A percentile compares a stretch with the other conserved stretches of the same genome.
Conservation (phyloP, 2,113 vertebrate genomes). For the Chaetura pelagica region DNA sequence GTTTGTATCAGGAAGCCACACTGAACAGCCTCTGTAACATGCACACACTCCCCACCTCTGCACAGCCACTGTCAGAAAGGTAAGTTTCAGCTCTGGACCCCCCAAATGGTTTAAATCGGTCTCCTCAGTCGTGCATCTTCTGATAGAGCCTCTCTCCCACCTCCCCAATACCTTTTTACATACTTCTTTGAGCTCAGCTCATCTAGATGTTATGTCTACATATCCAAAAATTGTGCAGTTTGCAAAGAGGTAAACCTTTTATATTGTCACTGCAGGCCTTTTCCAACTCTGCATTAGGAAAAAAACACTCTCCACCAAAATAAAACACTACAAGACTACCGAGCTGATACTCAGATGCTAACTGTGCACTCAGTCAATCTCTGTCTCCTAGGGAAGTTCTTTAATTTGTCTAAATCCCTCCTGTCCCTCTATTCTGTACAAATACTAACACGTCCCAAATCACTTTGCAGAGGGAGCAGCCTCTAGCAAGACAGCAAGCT, state of each 20-base stretch:
- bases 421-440: neutral
- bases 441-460: neutral
- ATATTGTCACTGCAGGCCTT: neutral
- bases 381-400: neutral
- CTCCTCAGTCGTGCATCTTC: neutral
- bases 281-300: neutral
- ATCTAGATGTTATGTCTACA: neutral
- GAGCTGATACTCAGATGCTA: rapidly evolving
- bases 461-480: neutral
- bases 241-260: neutral
- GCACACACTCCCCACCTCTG: neutral
- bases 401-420: neutral
- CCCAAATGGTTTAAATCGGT: neutral
- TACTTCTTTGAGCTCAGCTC: neutral
- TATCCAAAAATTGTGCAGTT: neutral
- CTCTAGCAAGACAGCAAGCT: neutral
- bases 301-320: neutral
- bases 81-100: neutral
- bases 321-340: neutral
- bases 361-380: neutral
- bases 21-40: neutral
- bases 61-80: neutral
- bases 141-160: neutral
- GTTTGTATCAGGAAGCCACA: neutral
- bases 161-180: neutral